Base-by-base conservation (phyloP, 1,140 invertebrate genomes). In the Amyelois transitella region DNA sequence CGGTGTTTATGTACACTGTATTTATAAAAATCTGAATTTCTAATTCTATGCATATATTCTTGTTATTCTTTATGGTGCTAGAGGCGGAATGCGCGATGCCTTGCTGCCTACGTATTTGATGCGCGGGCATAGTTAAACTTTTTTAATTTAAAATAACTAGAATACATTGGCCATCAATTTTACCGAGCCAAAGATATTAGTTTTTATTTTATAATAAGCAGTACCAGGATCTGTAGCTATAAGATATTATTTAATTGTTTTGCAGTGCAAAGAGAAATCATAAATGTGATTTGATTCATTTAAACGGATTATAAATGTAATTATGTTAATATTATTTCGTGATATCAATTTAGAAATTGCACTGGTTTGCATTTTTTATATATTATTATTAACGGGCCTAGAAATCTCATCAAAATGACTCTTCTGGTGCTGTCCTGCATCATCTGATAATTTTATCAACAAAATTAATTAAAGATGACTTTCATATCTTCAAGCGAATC, bases 61-160 rank as follows among this genome's bases (percentile, higher is more conserved):
- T 62, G 55, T 58, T 55, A 62, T 63, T 63, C 19, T 62, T 63
- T 59, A 62, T 66, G 69, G 69, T 72, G 69, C 66, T 72, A 66
- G 52, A 17, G 43, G 22, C 12, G 43, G 18, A 7, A 28, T 18
- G 24, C 18, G 43, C 51, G 43, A 20, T 20, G 43, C 52, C 52
- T 48, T 28, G 38, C 43, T 18, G 22, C 17, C 43, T 54, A 21
- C 18, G 52, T 54, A 54, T 54, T 18, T 6, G 28, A 47, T 54
- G 20, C 43, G 44, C 5, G 14, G 22, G n/a, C 12, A 43, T 52
- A 52, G 32, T 43, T 43, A 51, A 51, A 18, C 45, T 12, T 48
- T 21, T 20, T 44, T 2, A 45, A 22, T 24, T 53, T 24, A 17
- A 20, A 21, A 18, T 47, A 28, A 28, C 24, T 18, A 24, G 24